Conservation (phyloP, 2,888 invertebrate genomes). For the Cantharis rustica region DNA sequence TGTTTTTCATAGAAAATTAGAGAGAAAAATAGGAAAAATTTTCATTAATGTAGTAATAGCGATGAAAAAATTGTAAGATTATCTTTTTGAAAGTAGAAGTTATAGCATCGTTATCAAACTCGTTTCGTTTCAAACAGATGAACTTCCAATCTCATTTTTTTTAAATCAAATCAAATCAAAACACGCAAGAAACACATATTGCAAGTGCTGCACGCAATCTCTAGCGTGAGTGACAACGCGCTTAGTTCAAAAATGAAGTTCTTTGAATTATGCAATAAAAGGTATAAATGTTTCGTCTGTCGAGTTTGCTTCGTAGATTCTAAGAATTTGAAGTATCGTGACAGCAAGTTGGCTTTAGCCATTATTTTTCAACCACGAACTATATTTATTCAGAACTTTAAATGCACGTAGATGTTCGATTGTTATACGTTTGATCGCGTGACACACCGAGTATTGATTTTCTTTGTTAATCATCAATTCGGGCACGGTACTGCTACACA, state of each 20-base stretch:
- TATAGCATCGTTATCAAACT: conserved; percentile 30
- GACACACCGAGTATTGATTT: conserved; percentile 31
- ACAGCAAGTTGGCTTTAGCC: conserved; percentile 27
- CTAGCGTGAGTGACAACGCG: conserved; percentile 29
- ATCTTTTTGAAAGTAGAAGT: conserved; percentile 29
- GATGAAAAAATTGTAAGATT: conserved; percentile 15
- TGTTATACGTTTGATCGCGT: conserved; percentile 22
- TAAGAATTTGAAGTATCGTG: conserved; percentile 28
- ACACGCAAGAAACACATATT: conserved; percentile 33
- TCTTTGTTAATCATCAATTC: conserved; percentile 34
- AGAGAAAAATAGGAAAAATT: neutral
- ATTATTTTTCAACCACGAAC: conserved; percentile 28
- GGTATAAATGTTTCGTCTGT: conserved; percentile 18
- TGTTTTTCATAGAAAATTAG: neutral
- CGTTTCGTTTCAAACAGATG: conserved; percentile 32
- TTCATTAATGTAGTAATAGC: neutral
- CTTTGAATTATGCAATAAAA: conserved; percentile 16
- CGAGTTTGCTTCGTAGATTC: conserved; percentile 9
- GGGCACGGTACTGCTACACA: conserved; percentile 29
- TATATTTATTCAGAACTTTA: conserved; percentile 20
- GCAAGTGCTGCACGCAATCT: conserved; percentile 25
- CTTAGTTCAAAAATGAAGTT: conserved; percentile 18
- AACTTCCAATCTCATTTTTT: conserved; percentile 34
- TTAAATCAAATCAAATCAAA: conserved; percentile 28
- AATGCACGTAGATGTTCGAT: conserved; percentile 16